These are phyloP conservation scores for Percopsis transmontana DNA, from an alignment of 2,113 vertebrate genomes.

Conservation along the genomic window DNA sequence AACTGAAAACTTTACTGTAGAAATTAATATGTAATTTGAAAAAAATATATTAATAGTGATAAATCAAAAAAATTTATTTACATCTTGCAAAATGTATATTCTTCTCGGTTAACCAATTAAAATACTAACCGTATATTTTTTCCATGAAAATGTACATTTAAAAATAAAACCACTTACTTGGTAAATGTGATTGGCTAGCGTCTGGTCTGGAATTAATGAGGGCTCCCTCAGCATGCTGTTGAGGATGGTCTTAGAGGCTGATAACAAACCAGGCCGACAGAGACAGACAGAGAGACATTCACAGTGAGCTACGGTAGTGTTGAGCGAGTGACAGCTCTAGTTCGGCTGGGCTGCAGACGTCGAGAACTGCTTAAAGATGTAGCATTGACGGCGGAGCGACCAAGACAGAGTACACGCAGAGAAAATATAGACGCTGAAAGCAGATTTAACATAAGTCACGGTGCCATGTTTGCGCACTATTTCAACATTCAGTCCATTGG, in stretches of 20 bases:
- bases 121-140: too few relatives aligned
- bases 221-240: constrained; percentile 95
- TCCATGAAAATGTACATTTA: neutral
- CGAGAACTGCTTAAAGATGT: neutral
- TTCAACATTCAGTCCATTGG: constrained; percentile 59
- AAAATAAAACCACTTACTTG: constrained; percentile 80
- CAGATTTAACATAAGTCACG: constrained; percentile 51
- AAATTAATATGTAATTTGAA: neutral
- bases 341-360: neutral
- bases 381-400: constrained; percentile 12
- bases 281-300: constrained; percentile 1
- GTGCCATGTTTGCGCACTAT: constrained; percentile 42
- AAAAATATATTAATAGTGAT: neutral
- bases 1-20: constrained; percentile 30
- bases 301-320: constrained; percentile 1
- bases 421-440: constrained; percentile 37
- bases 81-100: neutral
- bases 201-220: constrained; percentile 89
- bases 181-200: constrained; percentile 91
- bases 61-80: neutral
- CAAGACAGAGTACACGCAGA: neutral
- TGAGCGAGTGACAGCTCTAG: neutral
- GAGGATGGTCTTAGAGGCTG: constrained; percentile 90
- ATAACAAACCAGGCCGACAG: constrained; percentile 49
- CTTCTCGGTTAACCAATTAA: neutral